phyloP scores from a whole-genome alignment of 2,888 invertebrate genomes.

The Villa cingulata region DNA sequence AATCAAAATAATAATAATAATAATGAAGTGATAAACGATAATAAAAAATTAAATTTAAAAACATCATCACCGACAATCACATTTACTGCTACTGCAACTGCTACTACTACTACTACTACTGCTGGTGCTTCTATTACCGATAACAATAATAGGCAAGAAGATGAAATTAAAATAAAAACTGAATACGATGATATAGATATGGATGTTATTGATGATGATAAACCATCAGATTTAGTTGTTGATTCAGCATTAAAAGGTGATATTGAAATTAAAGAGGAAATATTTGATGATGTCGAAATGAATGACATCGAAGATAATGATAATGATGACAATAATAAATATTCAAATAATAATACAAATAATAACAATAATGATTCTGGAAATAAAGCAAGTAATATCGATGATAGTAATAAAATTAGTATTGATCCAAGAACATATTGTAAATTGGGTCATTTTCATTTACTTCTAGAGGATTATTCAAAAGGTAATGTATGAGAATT shows the following conservation, averaged over 20 bases:
- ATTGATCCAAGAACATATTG: slow-evolving; percentile 86
- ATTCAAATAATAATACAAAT: slow-evolving; percentile 13
- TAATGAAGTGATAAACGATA: neutral
- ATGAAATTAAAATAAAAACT: slow-evolving; percentile 16
- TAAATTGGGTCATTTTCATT: slow-evolving; percentile 89
- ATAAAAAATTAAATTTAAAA: neutral
- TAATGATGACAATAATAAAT: neutral
- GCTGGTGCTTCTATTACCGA: slow-evolving; percentile 9
- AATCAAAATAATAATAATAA: slow-evolving; percentile 3
- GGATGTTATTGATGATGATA: slow-evolving; percentile 9
- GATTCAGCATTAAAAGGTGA: slow-evolving; percentile 16
- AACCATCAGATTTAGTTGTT: slow-evolving; percentile 3
- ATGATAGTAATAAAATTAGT: slow-evolving; percentile 54
- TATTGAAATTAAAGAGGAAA: slow-evolving; percentile 17
- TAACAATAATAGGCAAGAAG: slow-evolving; percentile 9
- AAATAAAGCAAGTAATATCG: too few species aligned
- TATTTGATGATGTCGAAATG: slow-evolving; percentile 11
- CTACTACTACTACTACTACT: neutral
- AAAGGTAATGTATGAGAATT: too few species aligned
- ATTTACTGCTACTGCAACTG: too few species aligned
- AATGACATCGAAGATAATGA: slow-evolving; percentile 8
- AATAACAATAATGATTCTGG: slow-evolving; percentile 17
- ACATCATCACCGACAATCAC: too few species aligned
- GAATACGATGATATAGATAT: slow-evolving; percentile 10
- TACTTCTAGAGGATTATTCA: slow-evolving; percentile 81